Percentiles rank a stretch among this genome's conserved stretches.
Evolutionary conservation across 2,797 vertebrate species (phyloP).

Genomic region (Halcyon badia): DNA sequence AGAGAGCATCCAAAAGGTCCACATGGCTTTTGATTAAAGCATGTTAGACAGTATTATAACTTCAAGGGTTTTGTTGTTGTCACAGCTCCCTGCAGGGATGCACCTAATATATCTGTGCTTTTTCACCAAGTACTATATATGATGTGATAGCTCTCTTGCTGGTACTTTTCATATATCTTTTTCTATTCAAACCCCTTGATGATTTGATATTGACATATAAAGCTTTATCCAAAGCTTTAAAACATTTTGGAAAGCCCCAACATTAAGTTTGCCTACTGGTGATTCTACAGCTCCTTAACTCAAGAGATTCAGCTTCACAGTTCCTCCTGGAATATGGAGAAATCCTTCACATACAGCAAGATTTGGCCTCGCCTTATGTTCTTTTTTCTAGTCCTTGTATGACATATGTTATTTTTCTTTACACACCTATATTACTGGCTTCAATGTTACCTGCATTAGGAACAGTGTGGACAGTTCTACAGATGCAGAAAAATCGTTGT

Average conservation of each 20-base stretch:
- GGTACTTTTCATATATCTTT: not conserved
- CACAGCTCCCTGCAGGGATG: constrained; percentile 14
- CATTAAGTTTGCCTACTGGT: not conserved
- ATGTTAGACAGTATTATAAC: constrained; percentile 40
- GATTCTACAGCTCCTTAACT: not conserved
- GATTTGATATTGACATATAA: not conserved
- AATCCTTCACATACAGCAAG: not conserved
- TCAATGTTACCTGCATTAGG: not conserved
- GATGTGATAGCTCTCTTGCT: not conserved
- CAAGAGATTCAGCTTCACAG: not conserved
- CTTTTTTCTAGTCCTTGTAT: not conserved
- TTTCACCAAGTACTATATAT: not conserved
- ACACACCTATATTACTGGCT: not conserved
- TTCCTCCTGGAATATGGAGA: not conserved
- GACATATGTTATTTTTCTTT: not conserved
- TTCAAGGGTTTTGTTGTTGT: constrained; percentile 55
- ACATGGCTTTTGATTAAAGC: constrained; percentile 71
- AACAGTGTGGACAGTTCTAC: not conserved
- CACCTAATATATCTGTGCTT: not conserved
- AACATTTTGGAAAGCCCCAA: not conserved
- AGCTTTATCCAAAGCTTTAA: not conserved
- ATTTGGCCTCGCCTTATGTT: not conserved
- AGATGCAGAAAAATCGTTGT: not conserved
- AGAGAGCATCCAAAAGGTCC: constrained; percentile 44
- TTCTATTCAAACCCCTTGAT: not conserved